phyloP scores from a whole-genome alignment of 1,140 invertebrate species.

The Maconellicoccus hirsutus region DNA sequence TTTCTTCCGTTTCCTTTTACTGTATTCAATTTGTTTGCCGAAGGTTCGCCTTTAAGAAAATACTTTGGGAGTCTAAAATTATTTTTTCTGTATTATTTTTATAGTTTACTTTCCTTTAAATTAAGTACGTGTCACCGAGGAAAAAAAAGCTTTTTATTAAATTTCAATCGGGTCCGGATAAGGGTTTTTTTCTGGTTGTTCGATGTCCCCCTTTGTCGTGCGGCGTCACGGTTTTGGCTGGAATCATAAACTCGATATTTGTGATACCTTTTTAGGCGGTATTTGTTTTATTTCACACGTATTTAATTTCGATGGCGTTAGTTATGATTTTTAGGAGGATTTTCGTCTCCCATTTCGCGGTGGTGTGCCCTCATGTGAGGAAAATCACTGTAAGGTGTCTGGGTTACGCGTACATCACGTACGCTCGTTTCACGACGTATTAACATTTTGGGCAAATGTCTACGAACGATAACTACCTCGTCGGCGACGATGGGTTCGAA shows the following conservation, averaged over 20 bases:
- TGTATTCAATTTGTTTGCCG: slow-evolving; percentile 8
- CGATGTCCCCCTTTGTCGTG: no score
- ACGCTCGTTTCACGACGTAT: no score
- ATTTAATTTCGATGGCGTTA: neutral
- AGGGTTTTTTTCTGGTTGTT: neutral
- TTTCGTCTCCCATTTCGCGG: neutral
- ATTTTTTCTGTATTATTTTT: slow-evolving; percentile 10
- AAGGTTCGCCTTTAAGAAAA: slow-evolving; percentile 3
- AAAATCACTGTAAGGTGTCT: no score
- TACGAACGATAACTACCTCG: no score
- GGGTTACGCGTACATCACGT: no score
- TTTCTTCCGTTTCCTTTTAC: slow-evolving; percentile 3
- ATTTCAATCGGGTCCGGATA: neutral
- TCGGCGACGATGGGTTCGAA: no score
- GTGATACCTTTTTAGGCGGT: neutral
- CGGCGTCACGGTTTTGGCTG: neutral
- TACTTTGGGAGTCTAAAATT: slow-evolving; percentile 9
- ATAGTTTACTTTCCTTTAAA: slow-evolving; percentile 1
- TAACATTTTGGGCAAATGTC: no score
- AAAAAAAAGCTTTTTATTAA: slow-evolving; percentile 10
- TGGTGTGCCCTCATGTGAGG: no score
- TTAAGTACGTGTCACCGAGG: slow-evolving; percentile 7
- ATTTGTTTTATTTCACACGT: slow-evolving; percentile 9
- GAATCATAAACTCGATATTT: slow-evolving; percentile 4
- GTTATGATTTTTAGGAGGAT: neutral